Evolutionary conservation across 2,888 invertebrate genomes (phyloP), one percentile per base, ranked within the genome.

Genomic region (Drosophila mettleri): DNA sequence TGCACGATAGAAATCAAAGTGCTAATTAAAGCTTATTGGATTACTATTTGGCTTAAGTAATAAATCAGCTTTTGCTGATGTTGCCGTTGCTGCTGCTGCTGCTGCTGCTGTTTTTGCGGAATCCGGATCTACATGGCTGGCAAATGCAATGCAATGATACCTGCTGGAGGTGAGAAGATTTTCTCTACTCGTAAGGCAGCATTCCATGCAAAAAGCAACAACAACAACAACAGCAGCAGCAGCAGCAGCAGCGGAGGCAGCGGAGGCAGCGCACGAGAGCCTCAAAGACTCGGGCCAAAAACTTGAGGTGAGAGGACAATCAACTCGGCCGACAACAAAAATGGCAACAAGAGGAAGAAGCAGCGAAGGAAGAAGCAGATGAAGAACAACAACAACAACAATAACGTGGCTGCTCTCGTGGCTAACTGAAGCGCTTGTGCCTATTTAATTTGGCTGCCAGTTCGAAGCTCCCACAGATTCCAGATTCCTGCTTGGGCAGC

Each of bases 401-500:
- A 45, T 27, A 29, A 31, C 31, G 24, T 34, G 59, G 55, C 65
- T 67, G 55, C 54, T 66, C 88, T 82, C 80, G 79, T 87, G 81
- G 81, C 81, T 85, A 81, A 81, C 87, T 87, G 65, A 85, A 81
- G 82, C 76, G 81, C 88, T 88, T 88, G 88, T 83, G 85, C 87
- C 89, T 88, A 84, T 84, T 88, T 87, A 88, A 88, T 84, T 88
- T 84, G 89, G 87, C 87, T 88, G 88, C 76, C 78, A 85, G 72
- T 82, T 82, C 80, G 80, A 82, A 69, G 81, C 81, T 82, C 81
- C 88, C 81, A 82, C 81, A 87, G 81, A 82, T 82, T 82, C 86
- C 86, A 86, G 80, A 78, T 73, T 71, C 69, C 62, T 60, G 62
- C 54, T 54, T 74, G 61, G 59, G 69, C 33, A 51, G 49, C 43